phyloP scores from a whole-genome alignment of 23 tunicate genomes.

The Botrylloides violaceus region DNA sequence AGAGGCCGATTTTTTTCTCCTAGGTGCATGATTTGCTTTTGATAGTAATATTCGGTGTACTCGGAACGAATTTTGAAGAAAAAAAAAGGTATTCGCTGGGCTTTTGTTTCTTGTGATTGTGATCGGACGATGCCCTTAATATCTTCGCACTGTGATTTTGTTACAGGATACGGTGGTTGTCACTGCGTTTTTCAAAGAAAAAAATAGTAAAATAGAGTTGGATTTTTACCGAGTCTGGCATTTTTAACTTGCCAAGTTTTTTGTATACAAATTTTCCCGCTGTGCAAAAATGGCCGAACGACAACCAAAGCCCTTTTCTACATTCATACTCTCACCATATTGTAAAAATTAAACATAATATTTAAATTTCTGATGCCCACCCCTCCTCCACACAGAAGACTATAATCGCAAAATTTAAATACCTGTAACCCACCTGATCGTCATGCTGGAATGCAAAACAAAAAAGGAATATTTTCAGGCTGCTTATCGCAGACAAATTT shows the following conservation, averaged over 20 bases:
- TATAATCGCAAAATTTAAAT: background rate
- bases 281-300: constrained; percentile 18
- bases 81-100: background rate
- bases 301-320: constrained; percentile 25
- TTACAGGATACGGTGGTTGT: constrained; percentile 21
- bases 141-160: constrained; percentile 27
- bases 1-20: too few relatives aligned
- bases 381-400: background rate
- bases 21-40: background rate
- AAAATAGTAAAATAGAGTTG: background rate
- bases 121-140: constrained; percentile 1
- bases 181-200: constrained; percentile 11
- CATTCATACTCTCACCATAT: constrained; percentile 6
- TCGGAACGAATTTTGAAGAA: background rate
- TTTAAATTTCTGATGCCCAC: background rate
- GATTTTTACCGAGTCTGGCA: constrained; percentile 15
- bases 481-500: background rate
- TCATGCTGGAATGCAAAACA: background rate
- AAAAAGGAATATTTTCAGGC: background rate
- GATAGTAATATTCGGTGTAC: background rate
- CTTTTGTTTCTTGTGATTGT: background rate
- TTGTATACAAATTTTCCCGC: constrained; percentile 10
- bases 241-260: constrained; percentile 20
- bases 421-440: too few relatives aligned
- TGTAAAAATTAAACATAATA: too few relatives aligned